phyloP scores from a whole-genome alignment of 2,113 vertebrate genomes.

The Ammodramus savannarum region DNA sequence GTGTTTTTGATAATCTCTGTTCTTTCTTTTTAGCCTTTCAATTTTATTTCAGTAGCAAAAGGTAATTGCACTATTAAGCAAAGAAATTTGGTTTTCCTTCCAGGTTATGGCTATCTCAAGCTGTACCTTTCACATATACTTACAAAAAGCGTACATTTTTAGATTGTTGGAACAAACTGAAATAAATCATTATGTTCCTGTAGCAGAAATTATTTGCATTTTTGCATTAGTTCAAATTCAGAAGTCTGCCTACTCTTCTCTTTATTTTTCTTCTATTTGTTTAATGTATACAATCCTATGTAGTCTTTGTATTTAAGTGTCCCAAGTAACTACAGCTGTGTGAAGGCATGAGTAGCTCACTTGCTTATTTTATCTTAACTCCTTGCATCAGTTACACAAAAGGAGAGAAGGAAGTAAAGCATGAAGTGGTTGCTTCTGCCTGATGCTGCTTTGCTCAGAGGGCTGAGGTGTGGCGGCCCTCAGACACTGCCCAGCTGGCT shows the following conservation, averaged over 20 bases:
- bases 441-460: neutral
- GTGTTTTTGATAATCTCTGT: neutral
- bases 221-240: neutral
- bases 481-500: neutral
- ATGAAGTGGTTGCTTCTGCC: neutral
- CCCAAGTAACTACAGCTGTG: neutral
- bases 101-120: neutral
- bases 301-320: neutral
- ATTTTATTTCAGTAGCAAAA: neutral
- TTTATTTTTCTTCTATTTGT: neutral
- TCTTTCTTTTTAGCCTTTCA: neutral
- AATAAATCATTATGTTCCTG: neutral
- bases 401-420: neutral
- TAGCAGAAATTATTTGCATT: neutral
- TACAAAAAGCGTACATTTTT: neutral
- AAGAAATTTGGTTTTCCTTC: neutral
- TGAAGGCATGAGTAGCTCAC: neutral
- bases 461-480: neutral
- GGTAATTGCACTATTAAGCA: neutral
- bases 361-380: neutral
- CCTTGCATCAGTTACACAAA: neutral
- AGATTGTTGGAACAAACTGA: neutral
- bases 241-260: neutral
- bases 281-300: neutral
- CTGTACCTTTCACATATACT: neutral